Evolutionary conservation across 1,140 invertebrate genomes (phyloP).

Genomic region (Danaus melanippus): DNA sequence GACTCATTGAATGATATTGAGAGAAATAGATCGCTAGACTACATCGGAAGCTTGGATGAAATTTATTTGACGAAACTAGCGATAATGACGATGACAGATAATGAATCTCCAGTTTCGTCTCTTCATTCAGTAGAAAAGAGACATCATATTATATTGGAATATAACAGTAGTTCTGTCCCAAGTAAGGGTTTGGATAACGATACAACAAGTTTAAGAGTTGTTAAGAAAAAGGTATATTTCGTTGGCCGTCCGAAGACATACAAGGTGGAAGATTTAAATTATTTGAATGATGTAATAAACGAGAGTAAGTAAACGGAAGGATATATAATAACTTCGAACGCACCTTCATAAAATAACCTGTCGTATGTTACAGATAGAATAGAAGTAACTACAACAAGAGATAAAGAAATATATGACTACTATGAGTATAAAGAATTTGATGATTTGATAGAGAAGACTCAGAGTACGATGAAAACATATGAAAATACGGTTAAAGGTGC

Average conservation of each 20-base stretch:
- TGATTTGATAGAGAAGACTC: too few relatives aligned
- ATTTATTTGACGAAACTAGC: constrained; percentile 49
- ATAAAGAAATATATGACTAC: constrained; percentile 33
- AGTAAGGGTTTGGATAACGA: too few relatives aligned
- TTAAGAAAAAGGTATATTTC: constrained; percentile 25
- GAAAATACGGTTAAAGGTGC: too few relatives aligned
- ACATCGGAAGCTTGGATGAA: constrained; percentile 47
- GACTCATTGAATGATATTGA: constrained; percentile 48
- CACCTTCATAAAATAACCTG: constrained; percentile 8
- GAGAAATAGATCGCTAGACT: constrained; percentile 33
- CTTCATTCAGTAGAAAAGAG: constrained; percentile 31
- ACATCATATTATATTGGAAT: constrained; percentile 23
- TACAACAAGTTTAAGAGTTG: constrained; percentile 1
- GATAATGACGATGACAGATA: constrained; percentile 33
- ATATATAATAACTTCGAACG: constrained; percentile 14
- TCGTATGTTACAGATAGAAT: constrained; percentile 45
- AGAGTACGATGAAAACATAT: too few relatives aligned
- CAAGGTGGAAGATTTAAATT: constrained; percentile 42
- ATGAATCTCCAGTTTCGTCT: constrained; percentile 18
- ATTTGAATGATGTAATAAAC: constrained; percentile 13
- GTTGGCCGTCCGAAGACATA: constrained; percentile 49
- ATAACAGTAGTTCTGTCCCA: not conserved
- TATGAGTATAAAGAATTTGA: constrained; percentile 24
- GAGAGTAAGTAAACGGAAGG: constrained; percentile 34
- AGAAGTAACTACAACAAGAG: constrained; percentile 15